A percentile compares a stretch with the other conserved stretches of the same genome.
phyloP scores from a whole-genome alignment of 2,797 vertebrate genomes.

The Synaphobranchus kaupii region DNA sequence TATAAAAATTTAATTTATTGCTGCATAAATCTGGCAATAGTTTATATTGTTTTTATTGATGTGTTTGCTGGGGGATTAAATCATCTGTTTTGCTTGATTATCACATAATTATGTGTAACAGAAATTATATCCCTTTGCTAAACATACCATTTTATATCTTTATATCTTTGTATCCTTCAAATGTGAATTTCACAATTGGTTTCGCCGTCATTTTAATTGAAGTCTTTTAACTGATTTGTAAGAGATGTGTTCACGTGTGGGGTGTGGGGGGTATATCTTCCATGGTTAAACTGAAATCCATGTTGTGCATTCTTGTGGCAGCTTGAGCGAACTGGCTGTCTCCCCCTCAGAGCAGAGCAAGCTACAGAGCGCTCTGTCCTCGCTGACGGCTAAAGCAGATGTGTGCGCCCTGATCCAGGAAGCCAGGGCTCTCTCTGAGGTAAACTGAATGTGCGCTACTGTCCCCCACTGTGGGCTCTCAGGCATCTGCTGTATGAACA shows the following conservation, averaged over 20 bases:
- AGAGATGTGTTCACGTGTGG: background rate
- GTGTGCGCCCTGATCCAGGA: constrained; percentile 76
- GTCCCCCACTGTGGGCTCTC: background rate
- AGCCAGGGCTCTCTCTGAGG: constrained; percentile 77
- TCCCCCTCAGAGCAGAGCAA: constrained; percentile 76
- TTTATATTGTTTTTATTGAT: background rate
- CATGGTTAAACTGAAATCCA: background rate
- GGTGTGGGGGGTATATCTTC: background rate
- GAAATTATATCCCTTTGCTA: background rate
- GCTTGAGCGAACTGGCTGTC: constrained; percentile 76
- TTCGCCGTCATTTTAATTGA: background rate
- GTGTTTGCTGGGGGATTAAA: background rate
- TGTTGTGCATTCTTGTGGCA: constrained; percentile 54
- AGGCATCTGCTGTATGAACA: background rate
- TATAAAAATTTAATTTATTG: background rate
- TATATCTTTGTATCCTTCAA: background rate
- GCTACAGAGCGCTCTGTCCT: constrained; percentile 76
- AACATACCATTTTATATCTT: background rate
- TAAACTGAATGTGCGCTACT: constrained; percentile 49
- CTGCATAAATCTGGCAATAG: background rate
- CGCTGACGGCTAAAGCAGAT: constrained; percentile 66
- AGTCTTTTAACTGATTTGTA: background rate
- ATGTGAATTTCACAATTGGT: background rate
- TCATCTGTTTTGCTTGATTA: background rate
- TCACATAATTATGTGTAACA: background rate